phyloP scores from a whole-genome alignment of 2,797 vertebrate genomes.

The Leucoraja ocellata region DNA sequence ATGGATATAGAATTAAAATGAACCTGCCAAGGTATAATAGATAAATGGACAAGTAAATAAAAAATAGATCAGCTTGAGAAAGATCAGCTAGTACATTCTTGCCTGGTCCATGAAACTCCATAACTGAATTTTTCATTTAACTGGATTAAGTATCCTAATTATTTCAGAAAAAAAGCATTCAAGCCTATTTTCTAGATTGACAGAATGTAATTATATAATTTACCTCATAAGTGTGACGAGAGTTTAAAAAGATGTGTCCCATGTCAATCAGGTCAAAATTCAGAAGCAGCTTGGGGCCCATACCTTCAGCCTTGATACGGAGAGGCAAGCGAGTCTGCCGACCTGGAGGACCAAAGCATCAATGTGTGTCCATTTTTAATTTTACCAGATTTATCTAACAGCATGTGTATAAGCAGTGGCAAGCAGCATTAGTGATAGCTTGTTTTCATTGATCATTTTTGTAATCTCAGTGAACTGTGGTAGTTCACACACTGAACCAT shows the following conservation, averaged over 20 bases:
- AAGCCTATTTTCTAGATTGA: neutral
- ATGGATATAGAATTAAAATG: neutral
- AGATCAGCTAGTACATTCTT: neutral
- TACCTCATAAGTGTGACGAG: slow-evolving; percentile 69
- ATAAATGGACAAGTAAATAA: neutral
- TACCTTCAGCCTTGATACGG: slow-evolving; percentile 63
- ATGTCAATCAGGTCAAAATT: slow-evolving; percentile 62
- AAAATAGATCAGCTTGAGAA: neutral
- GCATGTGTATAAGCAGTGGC: neutral
- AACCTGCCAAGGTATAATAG: neutral
- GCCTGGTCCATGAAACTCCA: neutral
- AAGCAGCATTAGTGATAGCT: neutral
- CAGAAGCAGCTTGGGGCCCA: slow-evolving; percentile 66
- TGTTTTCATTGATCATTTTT: neutral
- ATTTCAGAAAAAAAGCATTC: neutral
- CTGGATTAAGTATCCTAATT: neutral
- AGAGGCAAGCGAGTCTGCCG: slow-evolving; percentile 65
- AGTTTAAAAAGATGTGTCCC: slow-evolving; percentile 63
- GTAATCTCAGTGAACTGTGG: neutral
- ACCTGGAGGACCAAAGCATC: slow-evolving; percentile 55
- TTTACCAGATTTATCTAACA: neutral
- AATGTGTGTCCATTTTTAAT: neutral
- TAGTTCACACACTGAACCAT: too few relatives aligned
- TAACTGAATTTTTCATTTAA: neutral
- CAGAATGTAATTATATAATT: slow-evolving; percentile 40